Evolutionary conservation across 2,888 invertebrate species (phyloP).

Genomic region (Quadroppia sp.): DNA sequence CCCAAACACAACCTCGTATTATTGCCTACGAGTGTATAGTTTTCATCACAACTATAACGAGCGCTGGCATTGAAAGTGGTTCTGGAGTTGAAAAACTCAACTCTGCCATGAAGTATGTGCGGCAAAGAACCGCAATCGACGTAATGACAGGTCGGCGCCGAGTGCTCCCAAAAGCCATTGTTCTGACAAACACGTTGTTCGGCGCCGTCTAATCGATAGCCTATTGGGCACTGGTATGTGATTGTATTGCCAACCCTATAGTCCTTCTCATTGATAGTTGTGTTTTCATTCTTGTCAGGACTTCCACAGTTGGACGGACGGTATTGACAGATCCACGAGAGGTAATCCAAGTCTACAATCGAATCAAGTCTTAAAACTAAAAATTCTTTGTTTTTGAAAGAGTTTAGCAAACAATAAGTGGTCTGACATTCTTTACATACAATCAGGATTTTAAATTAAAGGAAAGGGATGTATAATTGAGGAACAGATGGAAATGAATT

Average conservation of each 20-base stretch:
- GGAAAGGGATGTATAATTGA: too few species aligned
- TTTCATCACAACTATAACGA: slow-evolving; percentile 72
- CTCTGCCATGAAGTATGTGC: slow-evolving; percentile 65
- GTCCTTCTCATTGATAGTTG: slow-evolving; percentile 65
- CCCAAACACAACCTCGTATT: slow-evolving; percentile 52
- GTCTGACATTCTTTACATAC: neutral
- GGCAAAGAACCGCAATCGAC: slow-evolving; percentile 69
- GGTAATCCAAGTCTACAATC: slow-evolving; percentile 67
- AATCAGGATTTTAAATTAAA: too few species aligned
- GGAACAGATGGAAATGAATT: too few species aligned
- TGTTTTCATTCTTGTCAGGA: slow-evolving; percentile 72
- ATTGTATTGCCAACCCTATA: slow-evolving; percentile 61
- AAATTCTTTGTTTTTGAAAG: too few species aligned
- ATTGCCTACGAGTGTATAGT: slow-evolving; percentile 73
- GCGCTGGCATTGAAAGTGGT: slow-evolving; percentile 75
- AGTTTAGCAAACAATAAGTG: too few species aligned
- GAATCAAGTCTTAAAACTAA: neutral
- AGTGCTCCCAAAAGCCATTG: slow-evolving; percentile 77
- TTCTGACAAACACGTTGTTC: slow-evolving; percentile 64
- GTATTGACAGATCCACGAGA: slow-evolving; percentile 83
- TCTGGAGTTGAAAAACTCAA: slow-evolving; percentile 60
- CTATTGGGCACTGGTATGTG: slow-evolving; percentile 72
- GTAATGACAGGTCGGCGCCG: slow-evolving; percentile 78
- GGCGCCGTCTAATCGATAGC: slow-evolving; percentile 71
- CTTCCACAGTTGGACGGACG: slow-evolving; percentile 76